Conservation (phyloP, 2,113 vertebrate species). For the Laterallus jamaicensis region DNA sequence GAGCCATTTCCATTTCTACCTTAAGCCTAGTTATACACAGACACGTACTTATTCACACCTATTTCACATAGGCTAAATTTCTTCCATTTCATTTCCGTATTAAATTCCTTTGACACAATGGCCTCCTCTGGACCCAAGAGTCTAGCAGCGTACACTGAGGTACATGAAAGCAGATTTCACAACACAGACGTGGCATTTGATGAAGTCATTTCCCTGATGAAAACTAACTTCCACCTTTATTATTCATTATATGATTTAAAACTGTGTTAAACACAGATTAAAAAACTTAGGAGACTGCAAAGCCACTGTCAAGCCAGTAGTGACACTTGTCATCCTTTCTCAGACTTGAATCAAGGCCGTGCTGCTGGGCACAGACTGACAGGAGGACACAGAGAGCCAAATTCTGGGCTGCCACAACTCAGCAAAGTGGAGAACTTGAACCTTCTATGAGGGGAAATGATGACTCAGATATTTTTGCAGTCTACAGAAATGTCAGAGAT, state of each 20-base stretch:
- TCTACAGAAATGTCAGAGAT: not conserved
- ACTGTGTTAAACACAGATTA: not conserved
- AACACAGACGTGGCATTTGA: rapidly evolving
- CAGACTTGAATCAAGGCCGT: not conserved
- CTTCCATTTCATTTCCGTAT: not conserved
- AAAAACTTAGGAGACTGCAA: not conserved
- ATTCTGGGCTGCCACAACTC: not conserved
- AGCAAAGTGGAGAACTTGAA: not conserved
- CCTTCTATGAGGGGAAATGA: rapidly evolving
- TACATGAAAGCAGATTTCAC: not conserved
- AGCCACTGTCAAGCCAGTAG: not conserved
- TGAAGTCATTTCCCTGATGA: not conserved
- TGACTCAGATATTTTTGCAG: not conserved
- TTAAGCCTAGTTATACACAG: not conserved
- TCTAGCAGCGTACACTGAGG: not conserved
- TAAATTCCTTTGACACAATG: not conserved
- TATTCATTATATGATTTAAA: not conserved
- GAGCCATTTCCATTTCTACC: not conserved
- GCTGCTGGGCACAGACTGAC: not conserved
- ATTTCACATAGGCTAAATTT: not conserved
- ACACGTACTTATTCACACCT: not conserved
- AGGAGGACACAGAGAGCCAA: not conserved
- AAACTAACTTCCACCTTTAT: not conserved
- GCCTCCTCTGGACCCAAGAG: not conserved
- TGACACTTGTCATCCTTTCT: not conserved